Evolutionary conservation across 2,888 invertebrate species (phyloP), one percentile per base, ranked within the genome.

Genomic region (Standfussiana lucernea): DNA sequence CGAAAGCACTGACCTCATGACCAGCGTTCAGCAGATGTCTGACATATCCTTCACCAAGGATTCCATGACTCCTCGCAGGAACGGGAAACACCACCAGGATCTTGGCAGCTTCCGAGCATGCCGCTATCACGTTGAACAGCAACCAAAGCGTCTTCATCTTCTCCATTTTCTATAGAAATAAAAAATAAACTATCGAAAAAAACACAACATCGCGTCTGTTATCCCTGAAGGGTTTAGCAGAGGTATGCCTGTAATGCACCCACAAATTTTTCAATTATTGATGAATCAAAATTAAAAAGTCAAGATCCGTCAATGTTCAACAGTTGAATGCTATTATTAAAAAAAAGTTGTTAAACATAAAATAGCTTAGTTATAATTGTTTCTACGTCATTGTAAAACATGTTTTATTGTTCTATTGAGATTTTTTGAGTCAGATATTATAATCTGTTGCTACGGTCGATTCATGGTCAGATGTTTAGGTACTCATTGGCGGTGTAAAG

Each of bases 31-130:
- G 73, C 28, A 93, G 82, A 79, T 89, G 85, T 61, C 81, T 88
- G 37, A 91, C 89, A 3, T 89, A 47, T 18, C 87, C 93, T n/a
- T 90, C 86, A 1, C 92, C 91, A 7, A 93, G 86, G 28, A 88
- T 91, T 0, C 77, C 79, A 56, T 92, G 93, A 82, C 93, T 93
- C n/a, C 77, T 90, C 0, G 86, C 64, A 0, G 91, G 90, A 35
- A 90, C 69, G 0, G 92, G 90, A 47, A 88, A 90, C 5, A 93
- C 84, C 10, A 91, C 79, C 28, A 93, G 74, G 11, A 93, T 85
- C 42, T 88, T 93, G 64, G 84, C 89, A 13, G 82, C 84, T 21
- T 82, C 81, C 53, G 79, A 35, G 50, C 64, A 75, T n/a, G 71
- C 68, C 32, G 77, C 28, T n/a, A 72, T 15, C 6, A 73, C 24